Percentiles rank a stretch among this genome's conserved stretches.
These are phyloP conservation scores for Metalampra italica DNA, from an alignment of 2,888 invertebrate species.

Conservation along the genomic window DNA sequence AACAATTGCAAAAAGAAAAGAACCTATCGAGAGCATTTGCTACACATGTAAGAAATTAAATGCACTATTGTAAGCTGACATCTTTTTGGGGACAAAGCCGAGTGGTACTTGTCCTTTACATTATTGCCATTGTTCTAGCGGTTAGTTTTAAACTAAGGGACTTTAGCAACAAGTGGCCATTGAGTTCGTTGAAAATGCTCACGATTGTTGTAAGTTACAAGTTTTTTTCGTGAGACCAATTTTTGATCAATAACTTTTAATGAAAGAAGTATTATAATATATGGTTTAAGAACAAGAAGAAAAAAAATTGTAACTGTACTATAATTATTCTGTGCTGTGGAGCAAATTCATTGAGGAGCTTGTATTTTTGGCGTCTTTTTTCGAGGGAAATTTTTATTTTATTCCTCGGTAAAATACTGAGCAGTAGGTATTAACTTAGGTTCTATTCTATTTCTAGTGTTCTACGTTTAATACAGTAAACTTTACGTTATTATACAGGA, in stretches of 20 bases:
- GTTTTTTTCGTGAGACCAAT: neutral
- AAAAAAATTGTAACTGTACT: too few relatives aligned
- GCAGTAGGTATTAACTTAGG: too few relatives aligned
- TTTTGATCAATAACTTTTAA: neutral
- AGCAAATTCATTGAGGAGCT: too few relatives aligned
- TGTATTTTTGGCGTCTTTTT: too few relatives aligned
- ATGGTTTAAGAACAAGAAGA: too few relatives aligned
- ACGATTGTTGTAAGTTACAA: conserved; percentile 13
- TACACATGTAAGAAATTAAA: conserved; percentile 71
- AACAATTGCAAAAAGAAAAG: conserved; percentile 38
- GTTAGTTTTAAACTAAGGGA: conserved; percentile 45
- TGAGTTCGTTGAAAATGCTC: conserved; percentile 39
- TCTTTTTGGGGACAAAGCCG: conserved; percentile 62
- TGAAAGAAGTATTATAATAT: neutral
- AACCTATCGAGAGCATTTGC: conserved; percentile 56
- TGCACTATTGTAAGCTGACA: conserved; percentile 59
- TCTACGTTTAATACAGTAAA: too few relatives aligned
- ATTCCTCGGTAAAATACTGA: too few relatives aligned
- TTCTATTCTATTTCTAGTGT: too few relatives aligned
- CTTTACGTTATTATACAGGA: too few relatives aligned
- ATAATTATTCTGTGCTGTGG: too few relatives aligned
- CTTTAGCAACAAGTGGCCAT: conserved; percentile 39
- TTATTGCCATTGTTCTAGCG: conserved; percentile 61
- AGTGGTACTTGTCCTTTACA: conserved; percentile 55
- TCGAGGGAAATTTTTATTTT: too few relatives aligned